These are phyloP conservation scores for Crambe crambe DNA, from an alignment of 37 sponge, comb jelly and placozoan genomes.

Conservation along the genomic window DNA sequence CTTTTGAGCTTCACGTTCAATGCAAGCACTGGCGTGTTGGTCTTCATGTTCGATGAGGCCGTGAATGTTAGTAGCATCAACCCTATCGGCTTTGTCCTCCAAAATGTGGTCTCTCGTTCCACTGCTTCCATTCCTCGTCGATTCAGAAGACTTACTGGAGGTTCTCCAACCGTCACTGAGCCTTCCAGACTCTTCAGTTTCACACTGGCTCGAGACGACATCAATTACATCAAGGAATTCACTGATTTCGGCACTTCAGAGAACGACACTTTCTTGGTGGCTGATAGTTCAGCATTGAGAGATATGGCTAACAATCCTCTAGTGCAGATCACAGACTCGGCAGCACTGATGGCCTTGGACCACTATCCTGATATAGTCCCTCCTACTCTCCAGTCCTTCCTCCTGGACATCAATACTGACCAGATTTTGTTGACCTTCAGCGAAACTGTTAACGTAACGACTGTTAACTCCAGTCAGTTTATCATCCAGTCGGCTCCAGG, in stretches of 20 bases:
- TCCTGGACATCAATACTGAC: constrained; percentile 66
- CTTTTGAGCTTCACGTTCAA: constrained; percentile 66
- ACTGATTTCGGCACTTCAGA: constrained; percentile 62
- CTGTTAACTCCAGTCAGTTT: constrained; percentile 45
- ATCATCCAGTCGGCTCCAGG: constrained; percentile 37
- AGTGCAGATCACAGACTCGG: constrained; percentile 16
- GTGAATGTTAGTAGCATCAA: constrained; percentile 66
- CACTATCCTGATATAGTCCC: constrained; percentile 72
- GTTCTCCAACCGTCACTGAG: constrained; percentile 33
- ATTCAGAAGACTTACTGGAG: constrained; percentile 50
- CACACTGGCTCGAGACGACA: constrained; percentile 53
- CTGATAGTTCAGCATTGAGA: constrained; percentile 18
- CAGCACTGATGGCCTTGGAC: constrained; percentile 37
- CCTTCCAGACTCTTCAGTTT: constrained; percentile 60
- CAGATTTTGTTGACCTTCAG: constrained; percentile 60
- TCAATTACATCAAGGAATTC: constrained; percentile 76
- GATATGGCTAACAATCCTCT: constrained; percentile 75
- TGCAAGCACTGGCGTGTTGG: constrained; percentile 67
- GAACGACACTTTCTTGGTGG: constrained; percentile 64
- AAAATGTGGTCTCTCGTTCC: constrained; percentile 19
- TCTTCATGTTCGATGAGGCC: constrained; percentile 71
- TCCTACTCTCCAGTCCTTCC: constrained; percentile 64
- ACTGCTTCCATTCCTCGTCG: not conserved
- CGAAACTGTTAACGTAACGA: constrained; percentile 69
- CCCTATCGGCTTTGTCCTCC: constrained; percentile 49